Base-by-base conservation (phyloP, 2,888 invertebrate genomes). In the Hypena proboscidalis region DNA sequence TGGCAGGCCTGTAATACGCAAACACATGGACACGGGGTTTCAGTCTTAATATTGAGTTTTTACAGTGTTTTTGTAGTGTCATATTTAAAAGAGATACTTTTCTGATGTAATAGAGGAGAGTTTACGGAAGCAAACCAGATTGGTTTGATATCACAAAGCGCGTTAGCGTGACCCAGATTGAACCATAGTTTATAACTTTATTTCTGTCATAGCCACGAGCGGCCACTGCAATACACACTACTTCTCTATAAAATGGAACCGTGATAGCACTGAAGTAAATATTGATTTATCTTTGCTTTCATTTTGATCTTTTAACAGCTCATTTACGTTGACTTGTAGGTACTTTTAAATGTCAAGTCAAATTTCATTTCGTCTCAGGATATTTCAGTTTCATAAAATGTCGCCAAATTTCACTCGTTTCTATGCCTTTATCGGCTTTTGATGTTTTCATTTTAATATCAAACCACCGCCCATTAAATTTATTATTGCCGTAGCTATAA, bases 131-230 rank as follows among this genome's bases (percentile, higher is more conserved):
- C 34, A 43, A 36, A 56, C 29, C 30, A 19, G 22, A 20, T 25
- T 38, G 36, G 46, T 48, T 52, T 49, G 37, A 58, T 35, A 38
- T 33, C 27, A 40, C 38, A 54, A 55, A 58, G 34, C 37, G 57
- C 37, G 53, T 48, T 15, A 47, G 40, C 42, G 26, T 56, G 61
- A 62, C 62, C 61, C 19, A 62, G 49, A 48, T 62, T 41, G 29
- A 36, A 7, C 34, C 31, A 42, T 35, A 47, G 50, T 21, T 26
- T 39, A 42, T 29, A 43, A 38, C 10, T 45, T 52, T 52, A 52
- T 45, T 5, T 22, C 31, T 38, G n/a, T 40, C 34, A 35, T 34
- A 41, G 38, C 31, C 26, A 25, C 22, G 29, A 21, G n/a, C 25
- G 45, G 23, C 21, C 14, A 54, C 8, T 3, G 5, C 17, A 5